Conservation (phyloP, 2,113 vertebrate species). For the Daphoenositta chrysoptera region DNA sequence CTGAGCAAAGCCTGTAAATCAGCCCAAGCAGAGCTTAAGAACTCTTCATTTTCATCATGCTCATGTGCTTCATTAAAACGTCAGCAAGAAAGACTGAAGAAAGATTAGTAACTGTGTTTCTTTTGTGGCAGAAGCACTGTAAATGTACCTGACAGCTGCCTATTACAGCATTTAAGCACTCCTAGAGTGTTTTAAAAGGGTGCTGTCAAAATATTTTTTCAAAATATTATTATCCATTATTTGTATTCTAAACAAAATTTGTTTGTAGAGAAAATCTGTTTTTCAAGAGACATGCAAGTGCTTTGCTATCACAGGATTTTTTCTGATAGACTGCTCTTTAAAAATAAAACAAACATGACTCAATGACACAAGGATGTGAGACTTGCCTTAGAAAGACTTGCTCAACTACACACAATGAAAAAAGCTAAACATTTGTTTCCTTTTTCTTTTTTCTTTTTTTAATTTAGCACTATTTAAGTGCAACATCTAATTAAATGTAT, state of each 20-base stretch:
- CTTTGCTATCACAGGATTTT: neutral
- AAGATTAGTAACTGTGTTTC: constrained; percentile 32
- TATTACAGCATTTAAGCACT: constrained; percentile 8
- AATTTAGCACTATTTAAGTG: neutral
- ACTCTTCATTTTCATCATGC: neutral
- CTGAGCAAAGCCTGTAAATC: neutral
- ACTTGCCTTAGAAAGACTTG: neutral
- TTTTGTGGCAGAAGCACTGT: constrained; percentile 11
- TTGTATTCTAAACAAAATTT: constrained; percentile 25
- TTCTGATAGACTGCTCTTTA: neutral
- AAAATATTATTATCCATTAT: constrained; percentile 33
- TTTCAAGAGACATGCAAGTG: neutral
- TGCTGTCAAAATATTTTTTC: constrained; percentile 52
- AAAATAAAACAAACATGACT: neutral
- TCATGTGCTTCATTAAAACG: neutral
- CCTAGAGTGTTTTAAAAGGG: neutral
- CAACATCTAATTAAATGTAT: neutral
- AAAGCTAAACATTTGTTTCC: neutral
- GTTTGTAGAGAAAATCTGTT: constrained; percentile 21
- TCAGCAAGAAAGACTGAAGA: neutral
- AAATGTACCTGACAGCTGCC: constrained; percentile 49
- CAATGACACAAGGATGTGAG: neutral
- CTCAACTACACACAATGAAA: neutral
- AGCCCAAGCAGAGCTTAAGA: neutral
- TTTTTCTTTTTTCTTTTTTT: neutral